Evolutionary conservation across 1,140 invertebrate genomes (phyloP), one percentile per base, ranked within the genome.

Genomic region (Bombyx mandarina): DNA sequence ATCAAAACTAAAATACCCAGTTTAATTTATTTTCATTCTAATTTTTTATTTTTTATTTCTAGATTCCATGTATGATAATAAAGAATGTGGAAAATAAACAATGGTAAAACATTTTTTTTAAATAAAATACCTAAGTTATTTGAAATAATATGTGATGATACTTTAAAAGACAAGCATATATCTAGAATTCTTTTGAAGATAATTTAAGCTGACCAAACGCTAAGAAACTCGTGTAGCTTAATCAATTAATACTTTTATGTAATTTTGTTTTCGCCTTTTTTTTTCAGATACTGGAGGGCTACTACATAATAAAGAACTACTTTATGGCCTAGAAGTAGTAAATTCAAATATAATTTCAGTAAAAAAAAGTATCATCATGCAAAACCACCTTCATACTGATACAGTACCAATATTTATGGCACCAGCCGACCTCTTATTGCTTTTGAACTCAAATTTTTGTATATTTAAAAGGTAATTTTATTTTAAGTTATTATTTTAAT

Each of bases 111-210:
- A 18, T 18, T 18, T 56, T 58, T 45, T 53, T 26, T 45, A 9
- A 45, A 51, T 59, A 49, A 35, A 35, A 35, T 0, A 5, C 26
- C 4, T 35, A 35, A 35, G 26, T 42, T 47, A 1, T 50, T 56
- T 12, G 3, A 42, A 7, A 56, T 57, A 43, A 56, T 57, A 56
- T 61, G 49, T 35, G 50, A 70, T 82, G 79, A 79, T 82, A 48
- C 54, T 54, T 60, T 63, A 35, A 35, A 51, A 62, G 77, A 82
- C 79, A 82, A 82, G 79, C 79, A 82, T 82, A 82, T 82, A 82
- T 77, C 79, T 82, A 54, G 70, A 79, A 64, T 57, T 61, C 26
- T 8, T 60, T 70, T 71, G 68, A 65, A 61, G 68, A 67, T 52
- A 59, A 42, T 43, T 8, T 10, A 12, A 35, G 10, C 54, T 56